Evolutionary conservation across 2,113 vertebrate genomes (phyloP), one percentile per base, ranked within the genome.

Genomic region (Grammomys dolichurus): DNA sequence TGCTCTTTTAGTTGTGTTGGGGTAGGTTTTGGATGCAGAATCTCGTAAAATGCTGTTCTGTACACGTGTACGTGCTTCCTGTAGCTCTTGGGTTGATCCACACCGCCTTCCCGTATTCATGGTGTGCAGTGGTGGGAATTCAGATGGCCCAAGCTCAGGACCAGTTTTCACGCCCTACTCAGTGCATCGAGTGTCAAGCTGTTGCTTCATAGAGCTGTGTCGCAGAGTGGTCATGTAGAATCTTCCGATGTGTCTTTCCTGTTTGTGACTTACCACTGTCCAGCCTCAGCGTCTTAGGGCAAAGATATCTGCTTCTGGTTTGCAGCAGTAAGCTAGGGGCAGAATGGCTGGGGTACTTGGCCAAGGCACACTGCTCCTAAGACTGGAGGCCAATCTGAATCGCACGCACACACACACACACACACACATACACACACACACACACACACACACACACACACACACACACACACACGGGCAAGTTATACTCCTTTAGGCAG

Each of bases 71-170:
- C 9, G 1, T 28, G 56, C 31, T 3, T 26, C 24, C 0, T 65
- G 10, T 0, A 10, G 24, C 9, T 20, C 26, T 28, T 3, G n/a
- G 8, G 4, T 69, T 14, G 1, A 40, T n/a, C 7, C 17, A 28
- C 2, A 0, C 56, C 33, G 17, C 40, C 40, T 3, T 56, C 63
- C 63, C 3, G n/a, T 14, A 10, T 54, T 65, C 9, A 4, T 24
- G 7, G 1, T 5, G 19, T 48, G 9, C 1, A 4, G 48, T 7
- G 3, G 20, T 1, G 11, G 0, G 16, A 11, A n/a, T 7, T n/a
- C 58, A 14, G 1, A 1, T 31, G 4, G 20, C 40, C 13, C 13
- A 24, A 33, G 51, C 24, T 31, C 31, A 1, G 76, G 28, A 19
- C n/a, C 40, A 63, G 48, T 58, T 43, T 14, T 48, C 26, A 1